Percentiles rank a stretch among this genome's conserved stretches.
Conservation (phyloP, 2,888 invertebrate species). For the Latrodectus elegans region DNA sequence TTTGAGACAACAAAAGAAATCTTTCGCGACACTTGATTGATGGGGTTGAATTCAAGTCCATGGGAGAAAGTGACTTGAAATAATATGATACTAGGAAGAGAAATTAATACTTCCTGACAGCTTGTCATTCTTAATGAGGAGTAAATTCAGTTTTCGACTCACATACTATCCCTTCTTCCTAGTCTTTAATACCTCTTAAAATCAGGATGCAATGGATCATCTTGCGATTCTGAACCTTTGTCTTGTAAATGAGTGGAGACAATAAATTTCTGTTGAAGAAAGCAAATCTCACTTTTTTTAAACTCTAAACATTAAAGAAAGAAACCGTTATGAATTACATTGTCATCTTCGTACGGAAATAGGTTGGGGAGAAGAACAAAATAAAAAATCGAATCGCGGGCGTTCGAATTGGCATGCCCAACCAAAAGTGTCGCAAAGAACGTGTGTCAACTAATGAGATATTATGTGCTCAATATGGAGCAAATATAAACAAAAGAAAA, state of each 20-base stretch:
- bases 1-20: no score
- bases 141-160: background rate
- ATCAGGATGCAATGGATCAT: background rate
- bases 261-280: no score
- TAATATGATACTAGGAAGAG: background rate
- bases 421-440: background rate
- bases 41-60: no score
- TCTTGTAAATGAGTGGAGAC: background rate
- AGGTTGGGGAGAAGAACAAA: background rate
- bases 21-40: no score
- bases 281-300: no score
- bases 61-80: no score
- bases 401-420: conserved; percentile 2
- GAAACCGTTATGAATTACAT: background rate
- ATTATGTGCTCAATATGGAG: background rate
- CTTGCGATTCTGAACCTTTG: background rate
- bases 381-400: background rate
- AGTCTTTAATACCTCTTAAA: background rate
- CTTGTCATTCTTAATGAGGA: background rate
- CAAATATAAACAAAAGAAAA: background rate
- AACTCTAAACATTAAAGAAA: background rate
- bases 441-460: background rate
- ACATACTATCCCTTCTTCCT: background rate
- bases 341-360: background rate
- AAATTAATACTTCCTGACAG: background rate